Base-by-base conservation (phyloP, 2,113 vertebrate species). In the Oryzias melastigma region DNA sequence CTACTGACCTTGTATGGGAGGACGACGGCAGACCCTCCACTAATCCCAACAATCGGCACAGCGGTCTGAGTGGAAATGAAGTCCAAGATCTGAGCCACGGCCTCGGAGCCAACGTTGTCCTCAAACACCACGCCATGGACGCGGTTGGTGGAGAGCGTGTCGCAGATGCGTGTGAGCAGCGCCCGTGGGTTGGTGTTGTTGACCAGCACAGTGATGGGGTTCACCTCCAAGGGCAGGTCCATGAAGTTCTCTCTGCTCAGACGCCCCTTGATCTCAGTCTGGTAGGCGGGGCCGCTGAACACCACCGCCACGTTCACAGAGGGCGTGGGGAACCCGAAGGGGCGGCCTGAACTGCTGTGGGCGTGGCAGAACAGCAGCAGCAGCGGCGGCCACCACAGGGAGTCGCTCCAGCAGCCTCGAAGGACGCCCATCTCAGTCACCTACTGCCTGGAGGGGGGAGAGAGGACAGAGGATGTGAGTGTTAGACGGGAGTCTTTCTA, bases 101-200 rank as follows among this genome's bases (percentile, higher is more conserved):
- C 96, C 84, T 98, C 96, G 0, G 96, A 96, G 65, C 93, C 96
- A 0, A 98, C 90, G 45, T 95, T 95, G 89, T 99, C 97, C 81
- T 98, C 97, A 0, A 99, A 99, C 73, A 99, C 85, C n/a, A 99
- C 91, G 62, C 96, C 95, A 7, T 98, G 97, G 69, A 98, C 91
- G 6, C 89, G 94, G 71, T 95, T 92, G n/a, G 91, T 85, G 7
- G 93, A 90, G 1, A 99, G 93, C 16, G 96, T 93, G 79, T 95
- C 54, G 1, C 97, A 99, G 87, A 98, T 93, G 56, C 95, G 94
- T 8, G 92, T 96, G 76, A 99, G 91, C 71, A 99, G 94, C 24
- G 94, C 95, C 71, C 96, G 93, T 14, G 97, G 97, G 85, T 96
- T 96, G 74, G 95, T 98, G 89, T 92, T 94, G 86, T 98, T 98